phyloP scores from a whole-genome alignment of 2,113 vertebrate species.

The Polypterus bichir region DNA sequence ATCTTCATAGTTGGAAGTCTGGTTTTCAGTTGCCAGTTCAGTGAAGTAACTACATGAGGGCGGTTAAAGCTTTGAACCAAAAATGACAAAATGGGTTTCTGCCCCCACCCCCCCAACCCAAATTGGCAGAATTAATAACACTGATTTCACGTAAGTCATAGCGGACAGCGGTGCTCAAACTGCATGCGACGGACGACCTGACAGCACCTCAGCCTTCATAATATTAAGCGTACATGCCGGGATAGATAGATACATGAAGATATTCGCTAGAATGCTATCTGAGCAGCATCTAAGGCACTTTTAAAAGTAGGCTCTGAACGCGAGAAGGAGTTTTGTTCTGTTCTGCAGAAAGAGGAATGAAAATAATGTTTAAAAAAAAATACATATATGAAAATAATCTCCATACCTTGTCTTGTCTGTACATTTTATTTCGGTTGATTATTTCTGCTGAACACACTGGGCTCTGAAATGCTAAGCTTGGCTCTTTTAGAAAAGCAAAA shows the following conservation, averaged over 20 bases:
- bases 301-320: constrained; percentile 61
- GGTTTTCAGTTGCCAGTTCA: constrained; percentile 78
- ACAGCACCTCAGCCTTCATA: constrained; percentile 17
- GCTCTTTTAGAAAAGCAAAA: no score
- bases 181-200: constrained; percentile 17
- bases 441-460: constrained; percentile 6
- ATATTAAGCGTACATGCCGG: constrained; percentile 13
- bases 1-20: constrained; percentile 71
- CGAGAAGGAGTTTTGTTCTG: constrained; percentile 17
- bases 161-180: constrained; percentile 47
- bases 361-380: constrained; percentile 1
- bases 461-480: no score
- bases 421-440: background rate
- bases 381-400: constrained; percentile 9
- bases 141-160: constrained; percentile 62
- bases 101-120: constrained; percentile 45
- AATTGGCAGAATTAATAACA: constrained; percentile 52
- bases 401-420: constrained; percentile 15
- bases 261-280: constrained; percentile 52
- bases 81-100: constrained; percentile 42
- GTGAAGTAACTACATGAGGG: constrained; percentile 54
- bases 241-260: constrained; percentile 21
- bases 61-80: constrained; percentile 91
- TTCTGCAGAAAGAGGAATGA: constrained; percentile 10
- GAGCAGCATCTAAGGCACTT: constrained; percentile 97